Percentiles rank a stretch among this genome's conserved stretches.
Conservation (phyloP, 2,797 vertebrate species). For the Capromys pilorides region DNA sequence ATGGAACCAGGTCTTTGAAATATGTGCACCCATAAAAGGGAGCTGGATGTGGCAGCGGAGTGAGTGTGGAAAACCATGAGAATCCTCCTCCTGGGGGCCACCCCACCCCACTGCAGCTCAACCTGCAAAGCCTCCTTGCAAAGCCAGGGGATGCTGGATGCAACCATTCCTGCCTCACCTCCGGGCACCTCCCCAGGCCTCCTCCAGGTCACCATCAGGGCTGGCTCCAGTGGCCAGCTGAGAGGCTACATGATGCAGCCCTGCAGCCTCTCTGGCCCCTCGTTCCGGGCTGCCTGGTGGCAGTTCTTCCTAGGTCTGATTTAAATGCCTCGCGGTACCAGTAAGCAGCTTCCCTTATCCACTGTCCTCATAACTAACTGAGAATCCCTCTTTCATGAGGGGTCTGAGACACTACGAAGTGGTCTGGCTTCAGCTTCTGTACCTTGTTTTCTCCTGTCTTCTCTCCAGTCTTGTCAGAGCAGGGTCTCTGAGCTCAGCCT, state of each 20-base stretch:
- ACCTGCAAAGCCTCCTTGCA: not conserved
- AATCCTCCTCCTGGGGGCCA: not conserved
- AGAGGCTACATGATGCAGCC: not conserved
- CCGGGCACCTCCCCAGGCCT: not conserved
- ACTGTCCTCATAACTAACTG: conserved; percentile 60
- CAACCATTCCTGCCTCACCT: not conserved
- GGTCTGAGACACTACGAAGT: conserved; percentile 18
- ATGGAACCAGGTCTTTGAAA: conserved; percentile 78
- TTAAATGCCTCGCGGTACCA: conserved; percentile 49
- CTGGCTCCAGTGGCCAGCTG: not conserved
- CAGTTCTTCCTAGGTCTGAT: conserved; percentile 57
- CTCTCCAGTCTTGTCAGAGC: not conserved
- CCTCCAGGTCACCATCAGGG: not conserved
- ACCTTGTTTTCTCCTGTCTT: conserved; percentile 37
- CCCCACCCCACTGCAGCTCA: not conserved
- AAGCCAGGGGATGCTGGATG: not conserved
- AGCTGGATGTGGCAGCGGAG: conserved; percentile 18
- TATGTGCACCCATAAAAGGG: conserved; percentile 70
- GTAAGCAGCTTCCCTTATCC: not conserved
- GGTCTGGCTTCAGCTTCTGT: conserved; percentile 35
- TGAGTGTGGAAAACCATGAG: conserved; percentile 41
- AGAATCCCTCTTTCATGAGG: conserved; percentile 62
- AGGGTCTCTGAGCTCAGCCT: not conserved
- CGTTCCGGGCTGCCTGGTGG: not conserved
- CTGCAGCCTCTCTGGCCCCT: not conserved